phyloP scores from a whole-genome alignment of 2,113 vertebrate genomes.

The Pelecanus crispus region DNA sequence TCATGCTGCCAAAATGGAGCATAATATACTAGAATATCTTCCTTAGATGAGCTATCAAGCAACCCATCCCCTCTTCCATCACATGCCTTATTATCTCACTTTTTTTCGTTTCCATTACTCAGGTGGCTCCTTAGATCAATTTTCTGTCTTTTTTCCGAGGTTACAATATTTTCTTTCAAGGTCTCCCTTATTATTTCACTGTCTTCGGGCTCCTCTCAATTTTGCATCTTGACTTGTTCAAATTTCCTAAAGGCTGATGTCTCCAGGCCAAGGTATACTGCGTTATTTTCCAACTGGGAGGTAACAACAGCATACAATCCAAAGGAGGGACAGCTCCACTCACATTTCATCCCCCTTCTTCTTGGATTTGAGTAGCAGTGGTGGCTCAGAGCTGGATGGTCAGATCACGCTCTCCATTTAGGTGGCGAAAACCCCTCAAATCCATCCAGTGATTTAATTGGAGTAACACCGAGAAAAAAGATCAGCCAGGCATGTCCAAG shows the following conservation, averaged over 20 bases:
- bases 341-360: background rate
- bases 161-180: background rate
- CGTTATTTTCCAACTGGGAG: background rate
- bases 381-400: background rate
- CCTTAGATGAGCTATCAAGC: background rate
- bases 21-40: background rate
- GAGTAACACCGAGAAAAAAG: background rate
- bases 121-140: background rate
- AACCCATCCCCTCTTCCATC: background rate
- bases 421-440: background rate
- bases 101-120: background rate
- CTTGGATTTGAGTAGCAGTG: background rate
- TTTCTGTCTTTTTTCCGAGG: background rate
- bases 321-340: background rate
- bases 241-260: background rate
- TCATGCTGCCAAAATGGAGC: background rate
- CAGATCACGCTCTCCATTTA: background rate
- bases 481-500: background rate
- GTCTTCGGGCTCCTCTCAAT: background rate
- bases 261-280: background rate
- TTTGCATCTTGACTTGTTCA: background rate
- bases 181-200: background rate
- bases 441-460: background rate
- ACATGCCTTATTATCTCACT: background rate
- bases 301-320: background rate